Conservation (phyloP, 2,888 invertebrate species). For the Chesias legatella region DNA sequence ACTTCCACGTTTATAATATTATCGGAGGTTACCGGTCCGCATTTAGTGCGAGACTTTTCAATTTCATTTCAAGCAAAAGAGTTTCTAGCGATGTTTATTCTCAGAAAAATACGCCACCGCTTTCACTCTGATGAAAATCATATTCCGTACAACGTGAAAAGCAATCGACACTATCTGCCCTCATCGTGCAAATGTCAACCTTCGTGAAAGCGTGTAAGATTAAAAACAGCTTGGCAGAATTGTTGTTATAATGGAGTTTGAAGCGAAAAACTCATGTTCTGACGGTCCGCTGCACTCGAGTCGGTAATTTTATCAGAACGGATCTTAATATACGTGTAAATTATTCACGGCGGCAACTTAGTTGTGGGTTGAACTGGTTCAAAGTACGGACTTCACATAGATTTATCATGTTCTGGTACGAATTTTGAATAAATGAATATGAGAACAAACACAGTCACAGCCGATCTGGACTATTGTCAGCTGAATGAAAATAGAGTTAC, state of each 20-base stretch:
- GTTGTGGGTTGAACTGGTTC: constrained; percentile 17
- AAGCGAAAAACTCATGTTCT: constrained; percentile 43
- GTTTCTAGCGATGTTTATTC: constrained; percentile 25
- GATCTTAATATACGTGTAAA: constrained; percentile 16
- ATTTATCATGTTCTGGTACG: constrained; percentile 12
- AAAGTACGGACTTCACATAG: constrained; percentile 8
- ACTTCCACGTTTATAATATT: no score
- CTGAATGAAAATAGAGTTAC: no score
- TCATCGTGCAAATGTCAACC: constrained; percentile 23
- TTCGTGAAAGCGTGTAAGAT: constrained; percentile 31
- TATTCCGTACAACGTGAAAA: constrained; percentile 55
- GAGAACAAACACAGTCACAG: no score
- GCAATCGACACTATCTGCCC: constrained; percentile 43
- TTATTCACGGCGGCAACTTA: constrained; percentile 24
- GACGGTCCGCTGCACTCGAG: constrained; percentile 45
- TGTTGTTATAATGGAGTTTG: constrained; percentile 38
- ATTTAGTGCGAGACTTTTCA: constrained; percentile 6
- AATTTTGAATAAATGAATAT: no score
- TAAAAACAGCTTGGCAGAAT: constrained; percentile 26
- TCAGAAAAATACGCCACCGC: constrained; percentile 45
- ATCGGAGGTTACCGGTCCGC: no score
- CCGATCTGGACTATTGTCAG: no score
- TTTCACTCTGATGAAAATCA: constrained; percentile 62
- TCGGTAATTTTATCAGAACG: constrained; percentile 17
- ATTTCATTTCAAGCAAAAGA: constrained; percentile 14